These are phyloP conservation scores for Melieria omissa DNA, from an alignment of 2,888 invertebrate species.

Conservation along the genomic window DNA sequence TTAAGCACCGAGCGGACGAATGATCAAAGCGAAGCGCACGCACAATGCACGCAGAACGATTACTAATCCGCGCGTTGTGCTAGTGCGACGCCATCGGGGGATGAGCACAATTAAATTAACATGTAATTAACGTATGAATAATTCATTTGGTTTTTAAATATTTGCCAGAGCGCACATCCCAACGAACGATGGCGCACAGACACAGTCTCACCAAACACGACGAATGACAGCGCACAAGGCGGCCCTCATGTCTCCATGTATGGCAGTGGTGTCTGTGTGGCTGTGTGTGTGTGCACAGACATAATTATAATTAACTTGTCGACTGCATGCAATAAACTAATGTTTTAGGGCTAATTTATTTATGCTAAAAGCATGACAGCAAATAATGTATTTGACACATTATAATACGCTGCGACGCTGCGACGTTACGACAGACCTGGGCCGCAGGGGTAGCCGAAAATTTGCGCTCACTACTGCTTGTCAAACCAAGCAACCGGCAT, in stretches of 20 bases:
- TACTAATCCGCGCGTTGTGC: too few species aligned
- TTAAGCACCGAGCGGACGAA: not conserved
- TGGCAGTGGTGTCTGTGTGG: not conserved
- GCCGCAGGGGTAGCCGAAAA: not conserved
- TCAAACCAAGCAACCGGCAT: too few species aligned
- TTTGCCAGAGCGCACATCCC: not conserved
- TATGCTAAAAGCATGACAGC: slow-evolving; percentile 47
- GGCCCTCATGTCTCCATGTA: too few species aligned
- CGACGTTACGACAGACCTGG: not conserved
- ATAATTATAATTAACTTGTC: slow-evolving; percentile 57
- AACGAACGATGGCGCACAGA: too few species aligned
- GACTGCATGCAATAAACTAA: slow-evolving; percentile 42
- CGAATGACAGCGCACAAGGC: too few species aligned
- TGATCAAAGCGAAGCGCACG: not conserved
- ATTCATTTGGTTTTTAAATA: slow-evolving; percentile 41
- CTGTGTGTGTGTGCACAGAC: not conserved
- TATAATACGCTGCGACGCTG: slow-evolving; percentile 51
- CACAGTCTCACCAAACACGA: too few species aligned
- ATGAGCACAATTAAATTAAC: slow-evolving; percentile 49
- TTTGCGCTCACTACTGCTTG: too few species aligned
- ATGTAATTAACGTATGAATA: slow-evolving; percentile 48
- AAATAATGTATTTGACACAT: slow-evolving; percentile 59
- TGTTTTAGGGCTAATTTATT: slow-evolving; percentile 40
- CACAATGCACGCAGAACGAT: not conserved
- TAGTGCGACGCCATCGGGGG: slow-evolving; percentile 1